Evolutionary conservation across 2,888 invertebrate genomes (phyloP), one percentile per base, ranked within the genome.

Genomic region (Malthinus seriepunctatus): DNA sequence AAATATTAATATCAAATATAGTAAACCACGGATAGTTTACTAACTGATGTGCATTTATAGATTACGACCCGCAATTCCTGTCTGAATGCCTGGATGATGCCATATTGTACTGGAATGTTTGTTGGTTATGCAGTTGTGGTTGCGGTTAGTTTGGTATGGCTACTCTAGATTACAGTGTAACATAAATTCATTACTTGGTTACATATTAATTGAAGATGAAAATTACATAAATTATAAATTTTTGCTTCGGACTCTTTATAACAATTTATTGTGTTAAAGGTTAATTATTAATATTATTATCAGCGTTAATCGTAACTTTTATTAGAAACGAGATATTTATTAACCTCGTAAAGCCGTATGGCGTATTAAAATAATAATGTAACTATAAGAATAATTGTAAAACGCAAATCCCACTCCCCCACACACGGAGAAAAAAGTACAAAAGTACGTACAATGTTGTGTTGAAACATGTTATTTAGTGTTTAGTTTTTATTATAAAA

Each of bases 91-190:
- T 50, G 64, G 63, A 67, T 65, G 67, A 65, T 60, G 54, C 65
- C 52, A 11, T 63, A 63, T 63, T 63, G 64, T 60, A 65, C 60
- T 66, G 69, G 69, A 69, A 69, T 70, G 68, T 67, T 67, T 63
- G 65, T 63, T 60, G 69, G 69, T 66, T 66, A 67, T 67, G 64
- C 64, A 56, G 63, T 62, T 68, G 71, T 65, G 69, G 69, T 69
- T 70, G 68, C 60, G 69, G 67, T 56, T 60, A 62, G 63, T 65
- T 63, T 60, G 65, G 63, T 67, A 66, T 64, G 63, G 65, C 62
- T 63, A 67, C 37, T 65, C 62, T 50, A 64, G 60, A 68, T 66
- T 63, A 62, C 62, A 39, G 32, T 62, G 39, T 60, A 60, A 35
- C 45, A 12, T 33, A 15, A 32, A 52, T 52, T 52, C 44, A 52